Conservation (phyloP, 2,113 vertebrate species). For the Halcyon senegalensis region DNA sequence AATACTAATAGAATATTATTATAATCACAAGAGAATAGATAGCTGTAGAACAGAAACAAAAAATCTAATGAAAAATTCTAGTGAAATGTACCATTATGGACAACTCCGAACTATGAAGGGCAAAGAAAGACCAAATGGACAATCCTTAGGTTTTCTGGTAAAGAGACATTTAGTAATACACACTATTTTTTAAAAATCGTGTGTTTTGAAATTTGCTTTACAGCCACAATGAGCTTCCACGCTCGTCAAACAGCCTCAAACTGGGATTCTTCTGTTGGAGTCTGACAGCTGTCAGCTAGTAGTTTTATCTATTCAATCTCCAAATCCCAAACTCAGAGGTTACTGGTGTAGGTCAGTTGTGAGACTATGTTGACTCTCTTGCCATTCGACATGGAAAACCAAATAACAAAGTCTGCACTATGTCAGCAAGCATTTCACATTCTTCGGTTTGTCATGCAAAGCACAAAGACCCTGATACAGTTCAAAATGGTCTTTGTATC, state of each 20-base stretch:
- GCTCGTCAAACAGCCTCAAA: neutral
- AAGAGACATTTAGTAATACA: neutral
- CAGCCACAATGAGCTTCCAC: neutral
- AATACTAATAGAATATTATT: neutral
- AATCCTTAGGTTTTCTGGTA: neutral
- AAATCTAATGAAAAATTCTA: neutral
- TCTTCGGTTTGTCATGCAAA: slow-evolving; percentile 61
- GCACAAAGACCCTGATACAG: slow-evolving; percentile 43
- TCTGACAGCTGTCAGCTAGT: slow-evolving; percentile 36
- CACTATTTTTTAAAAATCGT: neutral
- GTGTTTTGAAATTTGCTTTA: neutral
- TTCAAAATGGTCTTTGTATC: slow-evolving; percentile 54
- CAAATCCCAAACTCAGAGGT: slow-evolving; percentile 55
- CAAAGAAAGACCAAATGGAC: neutral
- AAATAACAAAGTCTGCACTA: slow-evolving; percentile 60
- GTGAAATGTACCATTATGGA: neutral
- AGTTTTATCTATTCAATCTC: slow-evolving; percentile 61
- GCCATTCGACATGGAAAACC: slow-evolving; percentile 61
- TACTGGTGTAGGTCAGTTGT: slow-evolving; percentile 42
- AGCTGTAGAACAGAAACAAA: neutral
- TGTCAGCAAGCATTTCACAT: slow-evolving; percentile 56
- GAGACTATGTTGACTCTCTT: slow-evolving; percentile 55
- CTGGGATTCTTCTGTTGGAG: neutral
- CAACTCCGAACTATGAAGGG: neutral
- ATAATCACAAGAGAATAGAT: neutral